Evolutionary conservation across 2,888 invertebrate genomes (phyloP).

Genomic region (Tachina grossa): DNA sequence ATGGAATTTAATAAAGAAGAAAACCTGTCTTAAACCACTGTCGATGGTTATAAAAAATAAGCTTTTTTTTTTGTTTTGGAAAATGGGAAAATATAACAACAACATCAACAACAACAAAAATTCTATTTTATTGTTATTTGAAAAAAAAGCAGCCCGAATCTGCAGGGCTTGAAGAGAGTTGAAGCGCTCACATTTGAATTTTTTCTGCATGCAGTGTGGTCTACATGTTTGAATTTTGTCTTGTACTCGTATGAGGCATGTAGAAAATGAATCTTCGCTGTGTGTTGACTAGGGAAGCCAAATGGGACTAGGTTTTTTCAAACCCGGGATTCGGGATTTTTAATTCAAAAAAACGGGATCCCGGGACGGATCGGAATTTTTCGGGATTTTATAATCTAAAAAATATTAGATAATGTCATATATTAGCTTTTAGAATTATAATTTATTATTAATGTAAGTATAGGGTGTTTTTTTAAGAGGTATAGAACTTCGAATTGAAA

Average conservation of each 20-base stretch:
- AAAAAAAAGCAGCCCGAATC: conserved; percentile 11
- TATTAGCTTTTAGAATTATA: too few species aligned
- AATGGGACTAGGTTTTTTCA: too few species aligned
- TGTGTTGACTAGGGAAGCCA: too few species aligned
- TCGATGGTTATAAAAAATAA: conserved; percentile 30
- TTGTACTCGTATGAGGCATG: background rate
- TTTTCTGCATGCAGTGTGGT: conserved; percentile 46
- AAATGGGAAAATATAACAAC: conserved; percentile 16
- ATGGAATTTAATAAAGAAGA: conserved; percentile 11
- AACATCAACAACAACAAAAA: background rate
- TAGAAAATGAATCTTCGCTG: conserved; percentile 41
- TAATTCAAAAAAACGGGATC: too few species aligned
- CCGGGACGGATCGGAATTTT: too few species aligned
- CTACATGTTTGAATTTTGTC: conserved; percentile 41
- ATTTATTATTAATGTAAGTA: too few species aligned
- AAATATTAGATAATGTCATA: too few species aligned
- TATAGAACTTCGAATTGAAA: too few species aligned
- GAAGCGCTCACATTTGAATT: conserved; percentile 1
- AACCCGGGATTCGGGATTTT: too few species aligned
- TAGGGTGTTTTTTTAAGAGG: too few species aligned
- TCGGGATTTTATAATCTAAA: too few species aligned
- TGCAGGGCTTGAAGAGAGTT: conserved; percentile 19
- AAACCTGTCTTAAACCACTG: conserved; percentile 40
- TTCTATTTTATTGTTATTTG: conserved; percentile 9
- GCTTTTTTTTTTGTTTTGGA: conserved; percentile 49